phyloP scores from a whole-genome alignment of 2,797 vertebrate species.

The Pseudocheirus occidentalis region DNA sequence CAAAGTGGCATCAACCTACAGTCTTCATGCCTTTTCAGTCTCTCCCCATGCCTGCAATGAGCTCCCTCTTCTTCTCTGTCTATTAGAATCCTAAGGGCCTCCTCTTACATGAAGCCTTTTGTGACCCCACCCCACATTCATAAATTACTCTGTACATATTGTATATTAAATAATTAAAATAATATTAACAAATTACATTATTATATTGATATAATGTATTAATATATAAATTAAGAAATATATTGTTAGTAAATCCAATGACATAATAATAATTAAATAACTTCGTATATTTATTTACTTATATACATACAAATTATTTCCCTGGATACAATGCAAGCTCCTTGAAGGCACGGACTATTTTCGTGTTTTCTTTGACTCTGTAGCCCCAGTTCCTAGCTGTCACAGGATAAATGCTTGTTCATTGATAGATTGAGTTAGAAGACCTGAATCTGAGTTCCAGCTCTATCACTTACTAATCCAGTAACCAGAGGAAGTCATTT shows the following conservation, averaged over 20 bases:
- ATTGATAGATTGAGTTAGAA: background rate
- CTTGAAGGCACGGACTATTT: background rate
- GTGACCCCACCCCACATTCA: background rate
- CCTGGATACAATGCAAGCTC: background rate
- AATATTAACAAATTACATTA: too few species aligned
- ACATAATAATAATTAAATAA: too few species aligned
- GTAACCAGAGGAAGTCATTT: background rate
- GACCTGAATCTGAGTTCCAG: background rate
- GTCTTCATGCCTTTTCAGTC: background rate
- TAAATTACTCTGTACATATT: background rate
- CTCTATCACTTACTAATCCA: background rate
- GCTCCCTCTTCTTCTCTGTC: background rate
- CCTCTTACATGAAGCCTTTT: background rate
- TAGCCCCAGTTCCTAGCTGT: background rate
- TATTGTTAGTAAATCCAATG: too few species aligned
- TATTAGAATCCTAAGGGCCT: background rate
- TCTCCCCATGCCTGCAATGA: background rate
- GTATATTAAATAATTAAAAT: too few species aligned
- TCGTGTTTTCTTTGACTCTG: background rate
- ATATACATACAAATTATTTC: background rate
- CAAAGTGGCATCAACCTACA: background rate
- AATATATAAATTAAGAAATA: too few species aligned
- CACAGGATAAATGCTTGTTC: background rate
- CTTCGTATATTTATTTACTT: background rate
- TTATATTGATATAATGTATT: too few species aligned